phyloP scores from a whole-genome alignment of 2,888 invertebrate species.

The Oligia fasciuncula region DNA sequence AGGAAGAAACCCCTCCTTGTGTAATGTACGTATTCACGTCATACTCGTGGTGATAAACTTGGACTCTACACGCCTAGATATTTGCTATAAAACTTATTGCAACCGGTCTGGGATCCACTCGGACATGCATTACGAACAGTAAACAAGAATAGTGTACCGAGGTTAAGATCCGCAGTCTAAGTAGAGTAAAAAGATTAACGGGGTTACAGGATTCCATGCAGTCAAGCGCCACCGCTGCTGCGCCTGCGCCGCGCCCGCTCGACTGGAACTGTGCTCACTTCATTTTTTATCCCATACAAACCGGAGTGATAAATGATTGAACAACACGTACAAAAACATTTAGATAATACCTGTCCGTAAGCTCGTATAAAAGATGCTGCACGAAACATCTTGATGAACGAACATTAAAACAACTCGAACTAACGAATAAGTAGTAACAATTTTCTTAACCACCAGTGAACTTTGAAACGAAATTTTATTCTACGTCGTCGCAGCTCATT shows the following conservation, averaged over 20 bases:
- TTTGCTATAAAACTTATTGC: slow-evolving; percentile 55
- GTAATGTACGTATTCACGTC: slow-evolving; percentile 28
- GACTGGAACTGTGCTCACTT: slow-evolving; percentile 38
- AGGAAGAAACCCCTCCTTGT: slow-evolving; percentile 43
- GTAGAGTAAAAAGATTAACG: slow-evolving; percentile 84
- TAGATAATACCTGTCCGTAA: slow-evolving; percentile 80
- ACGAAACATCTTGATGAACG: slow-evolving; percentile 81
- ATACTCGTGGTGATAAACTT: slow-evolving; percentile 40
- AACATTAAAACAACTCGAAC: slow-evolving; percentile 65
- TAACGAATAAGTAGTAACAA: slow-evolving; percentile 43
- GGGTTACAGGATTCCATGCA: slow-evolving; percentile 81
- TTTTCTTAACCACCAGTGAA: slow-evolving; percentile 32
- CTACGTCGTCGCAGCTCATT: slow-evolving; percentile 47
- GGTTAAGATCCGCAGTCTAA: slow-evolving; percentile 80
- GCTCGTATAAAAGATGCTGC: slow-evolving; percentile 86
- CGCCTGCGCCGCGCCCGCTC: slow-evolving; percentile 49
- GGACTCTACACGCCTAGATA: slow-evolving; percentile 49
- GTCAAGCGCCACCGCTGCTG: slow-evolving; percentile 61
- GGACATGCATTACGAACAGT: slow-evolving; percentile 67
- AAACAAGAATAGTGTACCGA: slow-evolving; percentile 73
- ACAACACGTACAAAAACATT: slow-evolving; percentile 51
- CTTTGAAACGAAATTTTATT: slow-evolving; percentile 31
- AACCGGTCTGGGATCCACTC: slow-evolving; percentile 73
- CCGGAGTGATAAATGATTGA: slow-evolving; percentile 51
- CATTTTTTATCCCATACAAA: slow-evolving; percentile 57